These are phyloP conservation scores for Trachelus troglodyta DNA, from an alignment of 2,888 invertebrate species.

Conservation along the genomic window DNA sequence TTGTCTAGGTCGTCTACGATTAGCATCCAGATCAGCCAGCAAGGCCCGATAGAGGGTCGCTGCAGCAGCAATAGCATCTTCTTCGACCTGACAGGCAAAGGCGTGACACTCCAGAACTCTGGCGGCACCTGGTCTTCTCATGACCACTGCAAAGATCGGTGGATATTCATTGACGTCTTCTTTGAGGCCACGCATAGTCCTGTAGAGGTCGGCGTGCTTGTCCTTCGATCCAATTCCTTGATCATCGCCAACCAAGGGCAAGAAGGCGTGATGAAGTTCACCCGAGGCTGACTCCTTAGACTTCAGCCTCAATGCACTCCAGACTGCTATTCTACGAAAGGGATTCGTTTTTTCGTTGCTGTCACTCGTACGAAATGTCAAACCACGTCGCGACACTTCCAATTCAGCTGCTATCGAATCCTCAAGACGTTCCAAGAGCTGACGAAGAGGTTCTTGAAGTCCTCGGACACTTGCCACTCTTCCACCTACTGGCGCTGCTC, in stretches of 20 bases:
- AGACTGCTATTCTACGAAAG: slow-evolving; percentile 91
- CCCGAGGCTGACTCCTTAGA: slow-evolving; percentile 38
- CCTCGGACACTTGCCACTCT: slow-evolving; percentile 87
- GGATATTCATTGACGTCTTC: slow-evolving; percentile 72
- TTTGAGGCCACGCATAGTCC: slow-evolving; percentile 61
- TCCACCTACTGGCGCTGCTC: slow-evolving; percentile 81
- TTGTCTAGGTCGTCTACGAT: slow-evolving; percentile 74
- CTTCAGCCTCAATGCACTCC: slow-evolving; percentile 88
- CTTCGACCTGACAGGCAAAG: slow-evolving; percentile 88
- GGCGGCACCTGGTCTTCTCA: slow-evolving; percentile 81
- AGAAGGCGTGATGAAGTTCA: slow-evolving; percentile 78
- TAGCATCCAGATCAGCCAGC: slow-evolving; percentile 71
- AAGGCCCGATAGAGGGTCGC: slow-evolving; percentile 91
- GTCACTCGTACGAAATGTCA: slow-evolving; percentile 58
- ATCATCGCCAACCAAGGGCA: slow-evolving; percentile 73
- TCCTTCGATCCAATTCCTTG: slow-evolving; percentile 81
- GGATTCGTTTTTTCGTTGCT: slow-evolving; percentile 74
- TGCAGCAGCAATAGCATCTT: slow-evolving; percentile 92
- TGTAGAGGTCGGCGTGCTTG: slow-evolving; percentile 68
- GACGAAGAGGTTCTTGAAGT: slow-evolving; percentile 80
- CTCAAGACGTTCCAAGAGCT: slow-evolving; percentile 54
- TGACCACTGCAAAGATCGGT: slow-evolving; percentile 90
- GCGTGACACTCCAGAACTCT: slow-evolving; percentile 90
- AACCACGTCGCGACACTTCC: slow-evolving; percentile 59
- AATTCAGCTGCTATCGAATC: slow-evolving; percentile 54